Evolutionary conservation across 2,888 invertebrate genomes (phyloP).

Genomic region (Tridacna gigas): DNA sequence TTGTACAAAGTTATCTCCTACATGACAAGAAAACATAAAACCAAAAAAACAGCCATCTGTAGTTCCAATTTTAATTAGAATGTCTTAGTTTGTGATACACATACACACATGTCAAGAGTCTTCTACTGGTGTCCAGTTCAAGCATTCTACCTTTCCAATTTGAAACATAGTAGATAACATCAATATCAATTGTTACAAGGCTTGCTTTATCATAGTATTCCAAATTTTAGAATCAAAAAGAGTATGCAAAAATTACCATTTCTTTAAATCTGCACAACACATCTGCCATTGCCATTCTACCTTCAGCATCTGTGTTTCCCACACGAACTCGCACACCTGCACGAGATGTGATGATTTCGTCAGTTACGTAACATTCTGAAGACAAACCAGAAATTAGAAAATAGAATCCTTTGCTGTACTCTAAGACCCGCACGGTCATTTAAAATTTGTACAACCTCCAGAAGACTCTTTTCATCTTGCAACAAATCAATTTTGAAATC

Average conservation of each 20-base stretch:
- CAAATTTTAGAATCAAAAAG: no score
- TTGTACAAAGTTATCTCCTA: background rate
- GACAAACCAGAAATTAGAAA: background rate
- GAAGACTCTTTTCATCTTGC: background rate
- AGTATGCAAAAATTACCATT: constrained; percentile 65
- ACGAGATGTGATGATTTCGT: constrained; percentile 94
- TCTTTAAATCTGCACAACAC: constrained; percentile 91
- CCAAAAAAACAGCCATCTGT: no score
- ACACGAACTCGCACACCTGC: constrained; percentile 94
- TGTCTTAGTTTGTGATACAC: no score
- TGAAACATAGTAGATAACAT: no score
- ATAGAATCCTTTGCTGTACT: background rate
- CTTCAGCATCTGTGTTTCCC: constrained; percentile 98
- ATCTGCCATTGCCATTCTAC: constrained; percentile 96
- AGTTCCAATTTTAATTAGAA: no score
- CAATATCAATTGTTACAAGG: no score
- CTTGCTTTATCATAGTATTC: no score
- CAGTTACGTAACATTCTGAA: constrained; percentile 92
- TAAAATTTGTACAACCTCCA: background rate
- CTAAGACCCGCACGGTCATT: background rate
- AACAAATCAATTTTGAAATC: background rate
- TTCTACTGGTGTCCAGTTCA: no score
- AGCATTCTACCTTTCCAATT: no score
- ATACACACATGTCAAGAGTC: no score
- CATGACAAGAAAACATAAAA: no score